Evolutionary conservation across 2,113 vertebrate genomes (phyloP).

Genomic region (Cnemophilus loriae): DNA sequence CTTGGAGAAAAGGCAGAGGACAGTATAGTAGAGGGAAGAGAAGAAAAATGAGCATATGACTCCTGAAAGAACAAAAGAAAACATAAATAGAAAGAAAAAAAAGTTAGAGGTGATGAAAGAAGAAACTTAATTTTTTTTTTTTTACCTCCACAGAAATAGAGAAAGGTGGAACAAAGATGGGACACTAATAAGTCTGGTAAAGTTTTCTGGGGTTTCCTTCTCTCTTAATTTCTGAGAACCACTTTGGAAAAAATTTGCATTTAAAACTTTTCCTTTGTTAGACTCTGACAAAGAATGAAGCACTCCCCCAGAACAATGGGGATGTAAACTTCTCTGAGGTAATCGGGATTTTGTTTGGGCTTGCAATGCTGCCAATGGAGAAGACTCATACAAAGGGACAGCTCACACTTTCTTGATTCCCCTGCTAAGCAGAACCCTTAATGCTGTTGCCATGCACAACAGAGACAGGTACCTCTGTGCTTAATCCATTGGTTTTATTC

Average conservation of each 20-base stretch:
- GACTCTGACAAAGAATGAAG: not conserved
- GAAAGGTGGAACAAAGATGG: not conserved
- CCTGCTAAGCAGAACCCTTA: conserved; percentile 33
- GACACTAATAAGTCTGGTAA: not conserved
- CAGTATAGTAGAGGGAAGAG: not conserved
- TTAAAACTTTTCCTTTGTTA: not conserved
- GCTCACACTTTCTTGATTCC: conserved; percentile 32
- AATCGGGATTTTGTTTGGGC: conserved; percentile 24
- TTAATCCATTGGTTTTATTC: conserved; percentile 63
- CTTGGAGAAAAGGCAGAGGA: not conserved
- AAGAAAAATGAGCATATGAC: not conserved
- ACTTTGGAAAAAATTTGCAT: not conserved
- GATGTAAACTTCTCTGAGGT: not conserved
- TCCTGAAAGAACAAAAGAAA: not conserved
- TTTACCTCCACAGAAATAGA: not conserved
- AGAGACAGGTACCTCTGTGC: conserved; percentile 8
- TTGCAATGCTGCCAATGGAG: conserved; percentile 34
- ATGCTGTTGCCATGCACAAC: conserved; percentile 9
- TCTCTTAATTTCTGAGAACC: not conserved
- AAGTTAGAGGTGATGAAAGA: not conserved
- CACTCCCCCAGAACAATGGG: not conserved
- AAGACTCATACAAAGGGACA: conserved; percentile 27
- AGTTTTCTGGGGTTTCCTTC: not conserved
- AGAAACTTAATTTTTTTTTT: not conserved
- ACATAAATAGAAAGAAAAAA: not conserved